Evolutionary conservation across 2,888 invertebrate genomes (phyloP).

Genomic region (Drosophila barbarae): DNA sequence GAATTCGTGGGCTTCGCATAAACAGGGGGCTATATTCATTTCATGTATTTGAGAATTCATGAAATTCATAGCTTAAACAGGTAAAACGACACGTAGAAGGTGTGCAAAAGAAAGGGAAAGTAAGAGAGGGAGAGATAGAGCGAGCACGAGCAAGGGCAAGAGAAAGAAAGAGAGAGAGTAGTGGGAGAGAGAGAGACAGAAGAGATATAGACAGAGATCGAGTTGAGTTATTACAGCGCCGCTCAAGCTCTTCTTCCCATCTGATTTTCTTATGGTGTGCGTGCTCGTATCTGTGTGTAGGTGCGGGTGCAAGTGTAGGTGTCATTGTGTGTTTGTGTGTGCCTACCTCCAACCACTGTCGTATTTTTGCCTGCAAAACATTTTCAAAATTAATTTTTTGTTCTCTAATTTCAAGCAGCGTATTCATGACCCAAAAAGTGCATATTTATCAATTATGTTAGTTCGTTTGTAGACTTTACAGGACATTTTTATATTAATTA

Average conservation of each 20-base stretch:
- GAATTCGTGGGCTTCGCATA: not conserved
- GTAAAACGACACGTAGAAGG: slow-evolving; percentile 19
- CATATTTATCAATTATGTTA: no score
- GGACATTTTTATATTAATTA: not conserved
- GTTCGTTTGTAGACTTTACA: not conserved
- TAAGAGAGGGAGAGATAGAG: slow-evolving; percentile 1
- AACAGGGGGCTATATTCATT: not conserved
- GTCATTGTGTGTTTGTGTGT: slow-evolving; percentile 29
- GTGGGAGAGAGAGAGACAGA: slow-evolving; percentile 23
- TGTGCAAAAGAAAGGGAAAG: slow-evolving; percentile 17
- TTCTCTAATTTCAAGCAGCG: slow-evolving; percentile 6
- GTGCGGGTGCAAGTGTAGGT: slow-evolving; percentile 1
- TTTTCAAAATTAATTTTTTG: slow-evolving; percentile 36
- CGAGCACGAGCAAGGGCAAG: slow-evolving; percentile 35
- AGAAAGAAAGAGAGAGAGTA: slow-evolving; percentile 38
- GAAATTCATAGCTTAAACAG: slow-evolving; percentile 1
- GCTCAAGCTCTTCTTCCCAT: slow-evolving; percentile 43
- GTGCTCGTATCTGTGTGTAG: slow-evolving; percentile 21
- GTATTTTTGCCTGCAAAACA: slow-evolving; percentile 86
- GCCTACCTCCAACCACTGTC: slow-evolving; percentile 88
- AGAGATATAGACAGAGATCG: slow-evolving; percentile 35
- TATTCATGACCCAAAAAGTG: slow-evolving; percentile 6
- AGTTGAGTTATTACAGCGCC: slow-evolving; percentile 41
- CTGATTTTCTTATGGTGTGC: slow-evolving; percentile 15
- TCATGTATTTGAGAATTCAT: not conserved